A percentile compares a stretch with the other conserved stretches of the same genome.
Evolutionary conservation across 2,113 vertebrate genomes (phyloP).

Genomic region (Notechis scutatus): DNA sequence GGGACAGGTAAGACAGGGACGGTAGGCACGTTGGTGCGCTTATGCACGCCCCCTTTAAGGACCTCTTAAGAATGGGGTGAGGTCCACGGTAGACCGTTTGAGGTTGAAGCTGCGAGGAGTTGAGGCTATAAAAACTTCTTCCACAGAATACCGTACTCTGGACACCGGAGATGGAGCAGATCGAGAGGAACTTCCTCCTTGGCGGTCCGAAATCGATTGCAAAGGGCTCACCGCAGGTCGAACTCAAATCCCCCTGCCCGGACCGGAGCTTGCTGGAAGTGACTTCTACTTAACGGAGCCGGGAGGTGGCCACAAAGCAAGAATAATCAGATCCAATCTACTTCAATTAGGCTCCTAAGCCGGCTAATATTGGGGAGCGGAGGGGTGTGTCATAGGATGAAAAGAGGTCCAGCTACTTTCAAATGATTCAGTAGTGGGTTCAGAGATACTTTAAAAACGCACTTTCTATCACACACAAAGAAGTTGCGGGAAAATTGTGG

Average conservation of each 20-base stretch:
- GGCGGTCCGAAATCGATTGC: not conserved
- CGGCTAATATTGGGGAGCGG: not conserved
- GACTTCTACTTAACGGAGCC: not conserved
- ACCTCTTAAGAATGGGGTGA: too few relatives aligned
- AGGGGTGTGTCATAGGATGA: not conserved
- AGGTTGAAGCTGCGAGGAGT: too few relatives aligned
- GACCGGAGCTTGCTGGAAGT: not conserved
- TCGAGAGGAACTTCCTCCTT: not conserved
- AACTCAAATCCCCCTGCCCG: too few relatives aligned
- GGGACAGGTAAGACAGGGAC: too few relatives aligned
- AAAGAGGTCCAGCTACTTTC: not conserved
- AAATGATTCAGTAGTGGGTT: not conserved
- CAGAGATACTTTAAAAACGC: not conserved
- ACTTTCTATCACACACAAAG: not conserved
- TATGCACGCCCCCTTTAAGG: too few relatives aligned
- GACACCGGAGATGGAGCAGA: not conserved
- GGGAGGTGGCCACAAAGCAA: not conserved
- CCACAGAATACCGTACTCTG: not conserved
- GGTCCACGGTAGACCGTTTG: too few relatives aligned
- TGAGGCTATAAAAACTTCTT: not conserved
- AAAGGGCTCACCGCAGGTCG: not conserved
- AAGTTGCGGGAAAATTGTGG: not conserved
- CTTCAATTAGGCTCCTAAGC: not conserved
- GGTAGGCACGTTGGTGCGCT: too few relatives aligned
- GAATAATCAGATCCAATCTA: not conserved